Conservation (phyloP, 2,888 invertebrate species). For the Latrodectus elegans region DNA sequence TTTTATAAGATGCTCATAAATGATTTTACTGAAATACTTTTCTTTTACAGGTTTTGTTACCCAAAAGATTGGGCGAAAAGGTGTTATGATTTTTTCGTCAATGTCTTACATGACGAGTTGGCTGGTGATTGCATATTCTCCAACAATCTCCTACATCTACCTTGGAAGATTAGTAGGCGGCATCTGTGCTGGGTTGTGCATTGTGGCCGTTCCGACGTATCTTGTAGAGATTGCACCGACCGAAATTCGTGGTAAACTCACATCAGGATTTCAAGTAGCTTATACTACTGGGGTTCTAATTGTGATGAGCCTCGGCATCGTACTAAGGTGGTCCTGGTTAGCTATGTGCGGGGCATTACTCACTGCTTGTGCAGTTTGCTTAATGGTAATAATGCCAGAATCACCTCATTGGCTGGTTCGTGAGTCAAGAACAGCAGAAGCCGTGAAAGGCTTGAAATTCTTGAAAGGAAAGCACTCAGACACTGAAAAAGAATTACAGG, state of each 20-base stretch:
- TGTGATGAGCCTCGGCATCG: constrained; percentile 53
- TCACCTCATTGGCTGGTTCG: constrained; percentile 68
- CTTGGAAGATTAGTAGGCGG: constrained; percentile 62
- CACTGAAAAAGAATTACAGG: constrained; percentile 41
- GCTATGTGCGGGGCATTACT: constrained; percentile 52
- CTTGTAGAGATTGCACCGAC: constrained; percentile 68
- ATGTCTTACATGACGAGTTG: constrained; percentile 74
- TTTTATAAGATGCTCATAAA: no score
- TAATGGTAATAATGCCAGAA: constrained; percentile 69
- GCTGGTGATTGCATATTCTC: constrained; percentile 72
- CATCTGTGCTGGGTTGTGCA: constrained; percentile 57
- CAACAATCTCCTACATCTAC: constrained; percentile 27
- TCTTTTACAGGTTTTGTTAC: constrained; percentile 50
- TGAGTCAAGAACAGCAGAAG: constrained; percentile 30
- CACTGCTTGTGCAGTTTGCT: constrained; percentile 8
- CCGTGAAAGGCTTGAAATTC: constrained; percentile 72
- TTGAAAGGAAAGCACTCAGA: constrained; percentile 71
- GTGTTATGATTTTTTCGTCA: constrained; percentile 71
- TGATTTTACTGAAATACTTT: neutral
- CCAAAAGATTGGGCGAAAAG: constrained; percentile 73
- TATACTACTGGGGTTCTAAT: constrained; percentile 64
- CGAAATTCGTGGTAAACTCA: constrained; percentile 61
- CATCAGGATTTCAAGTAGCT: constrained; percentile 67
- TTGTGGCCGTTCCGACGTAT: constrained; percentile 69
- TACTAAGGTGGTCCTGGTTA: constrained; percentile 65